phyloP scores from a whole-genome alignment of 1,140 invertebrate species.

The Sminthurides bifidus region DNA sequence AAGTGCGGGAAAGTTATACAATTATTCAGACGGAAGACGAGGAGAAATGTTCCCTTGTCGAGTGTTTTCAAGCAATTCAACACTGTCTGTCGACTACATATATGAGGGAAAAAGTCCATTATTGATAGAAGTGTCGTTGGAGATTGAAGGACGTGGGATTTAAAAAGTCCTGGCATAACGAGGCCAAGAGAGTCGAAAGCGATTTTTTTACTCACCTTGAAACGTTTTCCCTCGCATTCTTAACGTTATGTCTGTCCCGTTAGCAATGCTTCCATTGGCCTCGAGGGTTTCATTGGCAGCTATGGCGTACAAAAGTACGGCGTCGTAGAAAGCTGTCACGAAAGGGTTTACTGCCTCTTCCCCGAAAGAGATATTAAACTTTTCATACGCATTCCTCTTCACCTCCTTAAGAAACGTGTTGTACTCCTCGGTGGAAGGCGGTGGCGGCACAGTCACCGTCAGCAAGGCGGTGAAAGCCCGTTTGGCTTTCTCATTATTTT shows the following conservation, averaged over 20 bases:
- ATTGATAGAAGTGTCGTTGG: no score
- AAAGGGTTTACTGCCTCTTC: constrained; percentile 63
- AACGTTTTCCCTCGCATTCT: constrained; percentile 86
- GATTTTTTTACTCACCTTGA: constrained; percentile 49
- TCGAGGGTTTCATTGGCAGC: constrained; percentile 74
- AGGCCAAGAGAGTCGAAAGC: not conserved
- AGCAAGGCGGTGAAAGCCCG: constrained; percentile 80
- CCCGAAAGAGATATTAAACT: constrained; percentile 61
- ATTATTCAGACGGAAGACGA: no score
- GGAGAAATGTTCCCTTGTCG: no score
- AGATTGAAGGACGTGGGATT: no score
- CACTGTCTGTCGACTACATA: no score
- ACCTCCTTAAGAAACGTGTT: constrained; percentile 42
- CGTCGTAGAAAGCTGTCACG: constrained; percentile 90
- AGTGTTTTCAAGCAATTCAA: no score
- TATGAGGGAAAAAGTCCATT: no score
- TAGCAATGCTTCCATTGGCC: constrained; percentile 47
- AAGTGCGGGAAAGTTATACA: no score
- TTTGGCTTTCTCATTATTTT: constrained; percentile 68
- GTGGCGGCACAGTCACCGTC: constrained; percentile 75
- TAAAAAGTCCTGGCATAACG: no score
- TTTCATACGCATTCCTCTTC: constrained; percentile 59
- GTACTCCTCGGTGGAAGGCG: constrained; percentile 49
- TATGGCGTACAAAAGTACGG: constrained; percentile 79
- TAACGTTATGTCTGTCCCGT: constrained; percentile 54